These are phyloP conservation scores for Anoplophora glabripennis DNA, from an alignment of 1,140 invertebrate genomes.

Conservation along the genomic window DNA sequence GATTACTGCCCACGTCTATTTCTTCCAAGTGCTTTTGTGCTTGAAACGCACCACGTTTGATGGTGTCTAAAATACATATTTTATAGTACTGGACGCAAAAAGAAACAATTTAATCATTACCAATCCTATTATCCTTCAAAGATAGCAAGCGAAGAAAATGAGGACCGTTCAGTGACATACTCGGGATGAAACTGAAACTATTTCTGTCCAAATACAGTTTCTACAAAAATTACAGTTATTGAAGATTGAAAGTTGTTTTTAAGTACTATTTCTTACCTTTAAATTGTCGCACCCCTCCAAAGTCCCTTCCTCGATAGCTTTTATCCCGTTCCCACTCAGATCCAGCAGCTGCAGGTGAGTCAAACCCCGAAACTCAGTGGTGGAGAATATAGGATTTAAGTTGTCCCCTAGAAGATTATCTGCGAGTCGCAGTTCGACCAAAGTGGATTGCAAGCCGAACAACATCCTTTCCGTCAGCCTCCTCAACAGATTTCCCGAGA, in stretches of 20 bases:
- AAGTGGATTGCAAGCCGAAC: slow-evolving; percentile 59
- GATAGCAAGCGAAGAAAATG: slow-evolving; percentile 67
- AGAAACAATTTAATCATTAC: slow-evolving; percentile 52
- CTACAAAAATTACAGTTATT: slow-evolving; percentile 50
- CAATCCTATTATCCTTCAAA: slow-evolving; percentile 74
- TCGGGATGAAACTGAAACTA: slow-evolving; percentile 70
- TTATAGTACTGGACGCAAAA: neutral
- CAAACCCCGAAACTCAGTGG: slow-evolving; percentile 76
- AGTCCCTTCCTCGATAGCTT: slow-evolving; percentile 78
- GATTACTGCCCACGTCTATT: slow-evolving; percentile 75
- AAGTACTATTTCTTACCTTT: slow-evolving; percentile 58
- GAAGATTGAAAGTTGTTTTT: neutral
- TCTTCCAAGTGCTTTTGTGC: slow-evolving; percentile 64
- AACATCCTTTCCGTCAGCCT: slow-evolving; percentile 75
- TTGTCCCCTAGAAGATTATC: slow-evolving; percentile 85
- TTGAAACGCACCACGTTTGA: slow-evolving; percentile 64
- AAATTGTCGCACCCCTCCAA: slow-evolving; percentile 77
- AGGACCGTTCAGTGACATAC: slow-evolving; percentile 74
- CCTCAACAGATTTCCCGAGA: slow-evolving; percentile 78
- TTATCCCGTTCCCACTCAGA: slow-evolving; percentile 74
- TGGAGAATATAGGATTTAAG: slow-evolving; percentile 85
- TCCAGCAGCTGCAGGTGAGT: slow-evolving; percentile 70
- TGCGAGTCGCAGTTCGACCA: slow-evolving; percentile 70
- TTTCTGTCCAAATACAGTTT: slow-evolving; percentile 79
- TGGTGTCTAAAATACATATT: slow-evolving; percentile 55